Conservation (phyloP, 2,888 invertebrate genomes). For the Augochlorella aurata region DNA sequence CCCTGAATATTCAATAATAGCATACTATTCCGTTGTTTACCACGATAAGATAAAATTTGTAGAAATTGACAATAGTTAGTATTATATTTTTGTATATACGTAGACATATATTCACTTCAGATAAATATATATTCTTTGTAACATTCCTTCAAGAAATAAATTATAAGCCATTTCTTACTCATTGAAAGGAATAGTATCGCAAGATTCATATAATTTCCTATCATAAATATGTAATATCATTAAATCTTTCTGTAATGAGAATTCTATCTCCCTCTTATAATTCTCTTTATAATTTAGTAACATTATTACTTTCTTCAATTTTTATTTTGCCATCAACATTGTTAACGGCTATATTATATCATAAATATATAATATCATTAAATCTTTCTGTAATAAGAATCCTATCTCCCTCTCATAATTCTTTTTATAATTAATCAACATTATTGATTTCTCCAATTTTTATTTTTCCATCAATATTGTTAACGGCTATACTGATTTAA, state of each 20-base stretch:
- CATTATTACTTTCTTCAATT: background rate
- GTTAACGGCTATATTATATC: background rate
- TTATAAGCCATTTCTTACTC: background rate
- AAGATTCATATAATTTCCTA: background rate
- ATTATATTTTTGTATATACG: background rate
- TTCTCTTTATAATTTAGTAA: background rate
- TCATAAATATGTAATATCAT: background rate
- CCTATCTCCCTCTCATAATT: constrained; percentile 1
- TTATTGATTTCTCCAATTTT: constrained; percentile 6
- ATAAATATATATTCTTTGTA: background rate
- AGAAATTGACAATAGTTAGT: background rate
- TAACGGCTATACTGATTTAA: background rate
- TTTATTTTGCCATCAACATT: background rate
- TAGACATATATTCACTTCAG: background rate
- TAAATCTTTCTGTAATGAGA: constrained; percentile 10
- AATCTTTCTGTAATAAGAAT: constrained; percentile 14
- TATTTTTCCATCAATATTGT: background rate
- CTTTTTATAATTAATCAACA: background rate
- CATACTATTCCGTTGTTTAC: background rate
- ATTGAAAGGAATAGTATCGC: constrained; percentile 3
- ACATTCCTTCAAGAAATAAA: constrained; percentile 6
- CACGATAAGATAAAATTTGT: background rate
- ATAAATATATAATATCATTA: constrained; percentile 7
- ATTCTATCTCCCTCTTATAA: constrained; percentile 12
- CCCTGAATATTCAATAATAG: background rate